These are phyloP conservation scores for Hydrolagus colliei DNA, from an alignment of 2,797 vertebrate species.

Conservation along the genomic window DNA sequence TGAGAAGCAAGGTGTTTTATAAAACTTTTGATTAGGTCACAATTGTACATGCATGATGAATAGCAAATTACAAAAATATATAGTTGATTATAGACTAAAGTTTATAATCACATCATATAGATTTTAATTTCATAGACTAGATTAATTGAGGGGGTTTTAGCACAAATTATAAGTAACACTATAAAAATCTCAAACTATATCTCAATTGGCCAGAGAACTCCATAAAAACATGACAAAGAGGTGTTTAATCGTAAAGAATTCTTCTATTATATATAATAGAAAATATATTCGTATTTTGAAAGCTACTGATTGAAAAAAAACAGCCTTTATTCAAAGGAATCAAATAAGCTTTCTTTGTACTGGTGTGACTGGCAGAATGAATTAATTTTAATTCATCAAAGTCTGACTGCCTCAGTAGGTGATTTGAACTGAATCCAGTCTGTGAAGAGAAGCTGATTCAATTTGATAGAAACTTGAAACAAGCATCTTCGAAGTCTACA, in stretches of 20 bases:
- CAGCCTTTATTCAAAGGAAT: background rate
- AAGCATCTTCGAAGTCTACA: background rate
- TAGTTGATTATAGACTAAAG: too few relatives aligned
- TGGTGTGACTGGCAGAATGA: background rate
- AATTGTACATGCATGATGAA: too few relatives aligned
- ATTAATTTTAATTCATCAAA: conserved; percentile 18
- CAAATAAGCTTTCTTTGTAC: background rate
- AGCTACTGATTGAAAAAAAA: background rate
- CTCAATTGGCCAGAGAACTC: too few relatives aligned
- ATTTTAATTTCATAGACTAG: too few relatives aligned
- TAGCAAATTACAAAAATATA: too few relatives aligned
- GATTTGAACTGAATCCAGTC: conserved; percentile 6
- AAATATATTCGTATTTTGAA: background rate
- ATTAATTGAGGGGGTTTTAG: too few relatives aligned
- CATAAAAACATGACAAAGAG: too few relatives aligned
- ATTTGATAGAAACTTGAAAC: conserved; percentile 12
- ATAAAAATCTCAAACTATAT: too few relatives aligned
- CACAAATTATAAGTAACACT: too few relatives aligned
- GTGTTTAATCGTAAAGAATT: background rate
- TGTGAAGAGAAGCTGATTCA: conserved; percentile 1
- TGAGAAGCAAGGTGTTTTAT: too few relatives aligned
- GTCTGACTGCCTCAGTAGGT: conserved; percentile 11
- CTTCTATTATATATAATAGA: background rate
- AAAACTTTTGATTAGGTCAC: too few relatives aligned
- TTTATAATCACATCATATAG: too few relatives aligned